Percentiles rank a stretch among this genome's conserved stretches.
phyloP scores from a whole-genome alignment of 2,797 vertebrate genomes.

The Acanthurus leucopareius region DNA sequence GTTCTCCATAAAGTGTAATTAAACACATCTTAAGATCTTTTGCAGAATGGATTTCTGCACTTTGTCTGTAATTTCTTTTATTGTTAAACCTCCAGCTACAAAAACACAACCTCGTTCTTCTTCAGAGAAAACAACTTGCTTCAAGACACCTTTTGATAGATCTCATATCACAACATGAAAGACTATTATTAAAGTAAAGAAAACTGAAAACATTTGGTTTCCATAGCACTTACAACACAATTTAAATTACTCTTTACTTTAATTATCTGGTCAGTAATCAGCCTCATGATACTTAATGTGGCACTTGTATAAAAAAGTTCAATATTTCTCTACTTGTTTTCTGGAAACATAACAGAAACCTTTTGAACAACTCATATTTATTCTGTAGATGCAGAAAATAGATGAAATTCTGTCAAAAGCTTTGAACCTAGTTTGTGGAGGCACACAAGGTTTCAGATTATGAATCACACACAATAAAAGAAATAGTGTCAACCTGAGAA shows the following conservation, averaged over 20 bases:
- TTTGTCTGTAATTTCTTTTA: conserved; percentile 21
- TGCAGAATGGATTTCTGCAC: not conserved
- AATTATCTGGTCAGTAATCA: not conserved
- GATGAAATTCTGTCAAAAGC: too few species aligned
- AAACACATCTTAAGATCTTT: conserved; percentile 39
- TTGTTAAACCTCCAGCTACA: not conserved
- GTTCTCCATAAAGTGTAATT: conserved; percentile 28
- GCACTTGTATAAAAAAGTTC: not conserved
- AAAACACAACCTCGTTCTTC: conserved; percentile 5
- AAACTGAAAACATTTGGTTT: not conserved
- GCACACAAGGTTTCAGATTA: not conserved
- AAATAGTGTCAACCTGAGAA: not conserved
- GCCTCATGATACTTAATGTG: not conserved
- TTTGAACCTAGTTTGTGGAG: not conserved
- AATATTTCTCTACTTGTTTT: not conserved
- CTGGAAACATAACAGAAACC: not conserved
- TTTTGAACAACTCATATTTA: not conserved
- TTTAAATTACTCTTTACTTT: not conserved
- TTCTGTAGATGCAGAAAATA: not conserved
- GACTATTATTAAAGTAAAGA: not conserved
- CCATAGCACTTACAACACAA: not conserved
- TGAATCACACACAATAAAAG: not conserved
- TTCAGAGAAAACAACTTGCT: not conserved
- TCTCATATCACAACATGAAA: not conserved
- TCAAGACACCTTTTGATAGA: not conserved